Evolutionary conservation across 2,113 vertebrate genomes (phyloP).

Genomic region (Thamnophis sirtalis): DNA sequence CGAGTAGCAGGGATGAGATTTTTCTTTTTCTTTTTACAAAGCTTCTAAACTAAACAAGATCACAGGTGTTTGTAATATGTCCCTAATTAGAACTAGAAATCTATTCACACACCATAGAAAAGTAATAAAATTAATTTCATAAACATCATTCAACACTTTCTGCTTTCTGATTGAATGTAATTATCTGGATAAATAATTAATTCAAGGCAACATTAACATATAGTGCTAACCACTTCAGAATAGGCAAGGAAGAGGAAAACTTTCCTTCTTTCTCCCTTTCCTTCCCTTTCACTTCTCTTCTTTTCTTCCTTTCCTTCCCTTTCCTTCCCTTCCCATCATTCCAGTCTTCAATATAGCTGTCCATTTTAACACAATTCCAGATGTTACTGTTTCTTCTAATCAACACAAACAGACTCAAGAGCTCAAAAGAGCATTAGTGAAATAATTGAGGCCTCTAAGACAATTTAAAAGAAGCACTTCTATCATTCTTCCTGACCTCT

Average conservation of each 20-base stretch:
- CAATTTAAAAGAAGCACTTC: not conserved
- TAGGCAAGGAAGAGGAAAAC: not conserved
- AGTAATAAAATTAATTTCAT: not conserved
- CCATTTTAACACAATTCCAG: not conserved
- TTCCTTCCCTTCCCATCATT: not conserved
- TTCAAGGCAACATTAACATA: not conserved
- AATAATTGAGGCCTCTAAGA: not conserved
- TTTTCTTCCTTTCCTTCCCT: not conserved
- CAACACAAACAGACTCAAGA: not conserved
- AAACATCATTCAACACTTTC: not conserved
- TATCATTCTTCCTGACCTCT: not conserved
- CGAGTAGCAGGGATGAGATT: not conserved
- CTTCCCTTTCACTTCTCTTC: not conserved
- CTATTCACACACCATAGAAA: not conserved
- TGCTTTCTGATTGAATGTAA: not conserved
- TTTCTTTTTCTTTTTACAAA: not conserved
- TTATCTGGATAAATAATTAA: not conserved
- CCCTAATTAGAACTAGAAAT: not conserved
- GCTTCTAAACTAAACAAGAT: not conserved
- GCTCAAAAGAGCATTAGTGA: not conserved
- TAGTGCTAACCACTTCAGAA: not conserved
- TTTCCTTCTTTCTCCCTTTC: not conserved
- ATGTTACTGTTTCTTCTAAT: not conserved
- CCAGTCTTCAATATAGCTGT: not conserved
- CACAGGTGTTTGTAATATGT: not conserved